Base-by-base conservation (phyloP, 2,888 invertebrate genomes). In the Chaetogeoica ovagalla region DNA sequence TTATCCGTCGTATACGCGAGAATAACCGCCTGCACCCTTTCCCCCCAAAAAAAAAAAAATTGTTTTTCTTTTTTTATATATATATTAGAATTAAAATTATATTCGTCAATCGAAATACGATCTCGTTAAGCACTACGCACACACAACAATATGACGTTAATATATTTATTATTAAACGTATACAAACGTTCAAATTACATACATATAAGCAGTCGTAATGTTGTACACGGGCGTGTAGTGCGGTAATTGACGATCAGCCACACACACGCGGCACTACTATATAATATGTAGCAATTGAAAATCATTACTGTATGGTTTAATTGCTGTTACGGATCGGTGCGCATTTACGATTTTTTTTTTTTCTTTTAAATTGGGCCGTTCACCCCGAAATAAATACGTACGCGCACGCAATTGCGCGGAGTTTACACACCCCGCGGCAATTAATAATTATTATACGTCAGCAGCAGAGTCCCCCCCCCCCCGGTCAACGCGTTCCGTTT, bases 301-400 rank as follows among this genome's bases (percentile, higher is more conserved):
- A 62, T 65, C 57, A 57, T 77, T 55, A 71, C 55, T 39, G 57
- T 23, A 1, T 30, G 1, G 4, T 62, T 71, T 70, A 71, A 79
- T 71, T 79, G 57, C 30, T 79, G 71, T 43, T 55, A 79, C 39
- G 77, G 70, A 70, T 77, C 59, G 77, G 55, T 70, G 71, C 71
- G 19, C 63, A 17, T n/a, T 23, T 48, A 48, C 3, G 23, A 17
- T 70, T 30, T n/a, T n/a, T n/a, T n/a, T n/a, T n/a, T n/a, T n/a
- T n/a, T n/a, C n/a, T n/a, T n/a, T 79, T 57, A 71, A 71, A 79
- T 79, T 79, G 23, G 71, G 71, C 9, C 63, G 63, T 79, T 71
- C 71, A 63, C 69, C 70, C 21, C 1, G 21, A 76, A 71, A 48
- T 21, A 72, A n/a, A n/a, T n/a, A n/a, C n/a, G n/a, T 39, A 30